Percentiles rank a stretch among this genome's conserved stretches.
phyloP scores from a whole-genome alignment of 2,888 invertebrate species.

The Tenthredo scrophulariae region DNA sequence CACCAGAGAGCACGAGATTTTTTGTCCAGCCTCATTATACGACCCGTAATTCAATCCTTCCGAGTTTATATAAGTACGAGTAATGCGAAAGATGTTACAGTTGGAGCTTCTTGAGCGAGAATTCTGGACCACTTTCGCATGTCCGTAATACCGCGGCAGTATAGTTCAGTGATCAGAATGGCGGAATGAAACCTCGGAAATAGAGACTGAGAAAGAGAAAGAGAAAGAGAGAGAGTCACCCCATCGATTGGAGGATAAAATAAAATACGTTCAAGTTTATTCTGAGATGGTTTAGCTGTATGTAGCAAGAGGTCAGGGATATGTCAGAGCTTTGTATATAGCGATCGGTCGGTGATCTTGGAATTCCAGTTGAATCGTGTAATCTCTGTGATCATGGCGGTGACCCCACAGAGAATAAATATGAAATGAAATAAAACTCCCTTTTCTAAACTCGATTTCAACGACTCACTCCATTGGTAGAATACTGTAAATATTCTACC shows the following conservation, averaged over 20 bases:
- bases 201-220: not conserved
- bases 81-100: constrained; percentile 37
- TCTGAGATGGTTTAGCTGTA: not conserved
- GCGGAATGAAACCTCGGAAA: not conserved
- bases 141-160: not conserved
- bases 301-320: not conserved
- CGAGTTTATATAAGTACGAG: constrained; percentile 51
- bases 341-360: not conserved
- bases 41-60: constrained; percentile 53
- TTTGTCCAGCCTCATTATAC: constrained; percentile 45
- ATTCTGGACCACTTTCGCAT: constrained; percentile 24
- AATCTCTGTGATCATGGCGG: constrained; percentile 22
- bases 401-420: not conserved
- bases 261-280: not conserved
- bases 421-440: not conserved
- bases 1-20: constrained; percentile 37
- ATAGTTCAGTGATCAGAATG: not conserved
- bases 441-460: constrained; percentile 22
- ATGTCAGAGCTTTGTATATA: not conserved
- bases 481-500: constrained; percentile 27
- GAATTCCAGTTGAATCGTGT: constrained; percentile 31
- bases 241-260: not conserved
- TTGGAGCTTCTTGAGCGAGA: not conserved
- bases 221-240: not conserved
- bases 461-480: constrained; percentile 3